Conservation (phyloP, 2,888 invertebrate species). For the Sphaeridia pumilis region DNA sequence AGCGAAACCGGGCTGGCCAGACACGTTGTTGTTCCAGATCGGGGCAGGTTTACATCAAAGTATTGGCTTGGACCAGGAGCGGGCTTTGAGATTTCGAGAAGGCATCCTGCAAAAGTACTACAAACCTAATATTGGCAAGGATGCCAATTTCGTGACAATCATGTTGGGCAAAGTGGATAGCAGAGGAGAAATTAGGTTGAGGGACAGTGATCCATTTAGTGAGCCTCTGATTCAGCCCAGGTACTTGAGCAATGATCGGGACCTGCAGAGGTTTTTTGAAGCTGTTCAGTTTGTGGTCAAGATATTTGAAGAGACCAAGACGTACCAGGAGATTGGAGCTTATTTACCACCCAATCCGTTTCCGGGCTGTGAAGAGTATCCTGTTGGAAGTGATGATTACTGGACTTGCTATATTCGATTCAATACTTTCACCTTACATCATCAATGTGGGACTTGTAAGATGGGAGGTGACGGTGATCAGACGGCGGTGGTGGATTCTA, state of each 20-base stretch:
- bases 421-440: slow-evolving; percentile 19
- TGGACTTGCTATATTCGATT: slow-evolving; percentile 18
- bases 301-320: slow-evolving; percentile 8
- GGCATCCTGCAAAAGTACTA: slow-evolving; percentile 26
- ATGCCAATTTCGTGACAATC: slow-evolving; percentile 28
- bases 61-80: slow-evolving; percentile 10
- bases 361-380: slow-evolving; percentile 17
- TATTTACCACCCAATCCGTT: slow-evolving; percentile 12
- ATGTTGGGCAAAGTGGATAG: slow-evolving; percentile 28
- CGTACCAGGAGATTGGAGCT: slow-evolving; percentile 18
- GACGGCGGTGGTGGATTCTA: slow-evolving; percentile 22
- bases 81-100: slow-evolving; percentile 15
- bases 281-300: slow-evolving; percentile 9
- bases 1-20: slow-evolving; percentile 22
- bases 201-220: slow-evolving; percentile 22
- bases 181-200: slow-evolving; percentile 20
- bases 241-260: slow-evolving; percentile 26
- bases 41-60: slow-evolving; percentile 10
- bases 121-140: slow-evolving; percentile 23
- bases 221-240: slow-evolving; percentile 27
- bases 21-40: slow-evolving; percentile 22
- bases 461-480: slow-evolving; percentile 24
- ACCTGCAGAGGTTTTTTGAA: slow-evolving; percentile 12
- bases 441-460: slow-evolving; percentile 20
- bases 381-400: slow-evolving; percentile 18